Conservation (phyloP, 2,797 vertebrate species). For the Halcyon badia region DNA sequence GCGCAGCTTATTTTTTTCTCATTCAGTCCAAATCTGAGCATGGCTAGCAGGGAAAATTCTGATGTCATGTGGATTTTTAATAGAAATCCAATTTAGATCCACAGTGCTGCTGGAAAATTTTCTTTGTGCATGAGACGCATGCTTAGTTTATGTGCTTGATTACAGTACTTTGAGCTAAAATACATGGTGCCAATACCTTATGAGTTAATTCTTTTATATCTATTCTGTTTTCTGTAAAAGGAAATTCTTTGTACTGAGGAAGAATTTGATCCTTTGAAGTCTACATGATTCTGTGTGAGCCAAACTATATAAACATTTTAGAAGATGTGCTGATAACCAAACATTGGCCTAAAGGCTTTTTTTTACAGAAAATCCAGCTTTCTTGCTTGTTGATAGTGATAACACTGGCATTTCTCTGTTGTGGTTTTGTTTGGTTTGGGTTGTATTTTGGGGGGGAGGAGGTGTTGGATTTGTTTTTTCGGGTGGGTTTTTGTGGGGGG, state of each 20-base stretch:
- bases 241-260: slow-evolving; percentile 15
- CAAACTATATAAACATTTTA: neutral
- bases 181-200: neutral
- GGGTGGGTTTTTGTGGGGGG: too few species aligned
- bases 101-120: neutral
- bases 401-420: neutral
- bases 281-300: neutral
- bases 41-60: neutral
- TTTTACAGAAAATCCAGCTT: neutral
- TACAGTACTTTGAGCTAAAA: neutral
- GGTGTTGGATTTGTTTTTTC: neutral
- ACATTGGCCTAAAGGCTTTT: neutral
- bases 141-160: neutral
- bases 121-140: neutral
- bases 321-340: neutral
- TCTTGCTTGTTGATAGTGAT: neutral
- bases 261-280: slow-evolving; percentile 34
- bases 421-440: too few species aligned
- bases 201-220: neutral
- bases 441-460: too few species aligned
- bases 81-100: neutral
- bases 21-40: neutral
- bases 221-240: neutral
- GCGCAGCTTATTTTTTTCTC: neutral
- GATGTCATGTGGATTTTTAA: neutral